Base-by-base conservation (phyloP, 2,888 invertebrate genomes). In the Agonum fuliginosum region DNA sequence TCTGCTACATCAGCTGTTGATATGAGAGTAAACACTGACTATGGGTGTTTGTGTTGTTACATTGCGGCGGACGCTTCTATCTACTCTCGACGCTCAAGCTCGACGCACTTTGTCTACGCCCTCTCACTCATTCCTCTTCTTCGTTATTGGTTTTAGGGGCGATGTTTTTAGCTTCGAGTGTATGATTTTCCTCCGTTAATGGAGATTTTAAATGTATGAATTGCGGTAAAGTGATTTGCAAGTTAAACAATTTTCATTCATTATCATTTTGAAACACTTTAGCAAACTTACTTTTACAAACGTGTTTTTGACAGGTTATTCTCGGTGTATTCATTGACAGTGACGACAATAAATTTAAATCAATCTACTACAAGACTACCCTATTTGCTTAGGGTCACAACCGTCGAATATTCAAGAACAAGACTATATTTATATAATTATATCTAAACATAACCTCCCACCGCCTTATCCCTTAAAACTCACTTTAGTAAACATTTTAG, bases 21-120 rank as follows among this genome's bases (percentile, higher is more conserved):
- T 84, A 83, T 83, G 83, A 84, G 82, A 82, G 84, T 82, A 84
- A 84, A 84, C 83, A 83, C 80, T 82, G 81, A 79, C 78, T 69
- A 72, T 43, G 70, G 77, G 69, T 78, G 78, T 78, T 79, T 78
- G 78, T 78, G 78, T 78, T 73, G 78, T 78, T 78, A 70, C 79
- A 73, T 74, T 78, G 76, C 30, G 58, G 79, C 78, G 69, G 43
- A 58, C 37, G 58, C 73, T 41, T 51, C 48, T 51, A 30, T 46
- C 30, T 48, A 62, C 62, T 41, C 30, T 22, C 43, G 1, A n/a
- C 27, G 41, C 48, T 22, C 48, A 48, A n/a, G n/a, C 70, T 27
- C 30, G 41, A 41, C n/a, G 41, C 10, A 4, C 12, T 41, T 27
- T 37, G 27, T 48, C 30, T 48, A 46, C 24, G 12, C 37, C 20